Evolutionary conservation across 2,888 invertebrate genomes (phyloP).

Genomic region (Nomada ferruginata): DNA sequence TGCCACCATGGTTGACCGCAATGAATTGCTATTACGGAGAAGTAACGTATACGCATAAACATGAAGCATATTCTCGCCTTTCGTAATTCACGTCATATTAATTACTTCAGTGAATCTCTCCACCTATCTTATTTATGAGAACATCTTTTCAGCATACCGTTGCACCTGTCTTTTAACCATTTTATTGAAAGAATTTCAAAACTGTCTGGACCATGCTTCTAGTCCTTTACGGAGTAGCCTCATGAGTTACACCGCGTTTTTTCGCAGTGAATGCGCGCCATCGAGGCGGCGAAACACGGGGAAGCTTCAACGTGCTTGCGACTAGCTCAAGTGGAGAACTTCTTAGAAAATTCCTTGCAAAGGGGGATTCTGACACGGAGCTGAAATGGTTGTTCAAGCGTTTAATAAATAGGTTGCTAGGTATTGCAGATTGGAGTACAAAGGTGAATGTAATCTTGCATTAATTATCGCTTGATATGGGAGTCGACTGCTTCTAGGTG

Average conservation of each 20-base stretch:
- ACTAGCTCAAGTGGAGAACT: neutral
- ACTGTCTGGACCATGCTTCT: neutral
- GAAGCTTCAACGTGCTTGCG: neutral
- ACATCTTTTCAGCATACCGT: conserved; percentile 47
- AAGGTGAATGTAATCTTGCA: neutral
- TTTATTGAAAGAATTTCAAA: conserved; percentile 53
- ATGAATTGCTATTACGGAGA: conserved; percentile 63
- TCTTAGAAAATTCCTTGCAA: conserved; percentile 1
- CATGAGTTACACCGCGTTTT: neutral
- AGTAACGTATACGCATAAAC: conserved; percentile 10
- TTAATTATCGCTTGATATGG: neutral
- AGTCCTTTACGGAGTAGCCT: neutral
- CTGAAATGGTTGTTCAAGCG: neutral
- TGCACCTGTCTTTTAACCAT: conserved; percentile 32
- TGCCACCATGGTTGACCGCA: conserved; percentile 33
- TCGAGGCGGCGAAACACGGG: neutral
- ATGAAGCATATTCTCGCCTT: conserved; percentile 50
- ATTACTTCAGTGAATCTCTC: conserved; percentile 46
- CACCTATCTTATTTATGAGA: conserved; percentile 35
- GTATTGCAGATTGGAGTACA: neutral
- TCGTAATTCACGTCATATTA: conserved; percentile 55
- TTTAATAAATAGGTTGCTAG: neutral
- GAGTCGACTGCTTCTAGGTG: no score
- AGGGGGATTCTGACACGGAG: neutral
- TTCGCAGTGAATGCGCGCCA: conserved; percentile 3